Base-by-base conservation (phyloP, 1,140 invertebrate species). In the Cyclargus thomasi region DNA sequence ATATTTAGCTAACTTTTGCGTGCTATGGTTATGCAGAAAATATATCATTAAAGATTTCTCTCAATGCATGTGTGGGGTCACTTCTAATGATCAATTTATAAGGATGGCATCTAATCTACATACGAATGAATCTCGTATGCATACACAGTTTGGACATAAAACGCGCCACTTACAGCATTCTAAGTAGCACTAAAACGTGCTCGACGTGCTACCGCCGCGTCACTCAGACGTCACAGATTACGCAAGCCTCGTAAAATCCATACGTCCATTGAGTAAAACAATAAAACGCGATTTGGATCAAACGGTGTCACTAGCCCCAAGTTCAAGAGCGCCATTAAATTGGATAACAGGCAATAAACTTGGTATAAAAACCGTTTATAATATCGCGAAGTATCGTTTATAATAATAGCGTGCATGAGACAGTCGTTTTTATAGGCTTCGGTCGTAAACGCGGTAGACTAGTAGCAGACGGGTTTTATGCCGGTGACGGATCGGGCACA, bases 241-340 rank as follows among this genome's bases (percentile, higher is more conserved):
- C 86, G 82, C 77, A 68, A 65, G 76, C 83, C 70, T 87, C 85
- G 81, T 88, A 89, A 89, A 89, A 85, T 83, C 78, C 78, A 81
- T 78, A 70, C 82, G 82, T 83, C 83, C 86, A 86, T 86, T 86
- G 81, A 87, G 80, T 66, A 75, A 76, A 81, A 88, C 85, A 90
- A 90, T 88, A 88, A 90, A 86, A 85, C 77, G 79, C 78, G 85
- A 86, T 88, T 86, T 82, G 82, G 77, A 87, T 89, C 86, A 86
- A 83, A 86, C 77, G 77, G 85, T 89, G 85, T 86, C 86, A 86
- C 85, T 88, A 84, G 83, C 79, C 78, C 65, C 84, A 90, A 90
- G 87, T 90, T 90, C 87, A 90, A 88, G 87, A 80, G 76, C 78
- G 81, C 80, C 77, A 85, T 90, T 85, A 88, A 85, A 79, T 87